These are phyloP conservation scores for Thelaira solivaga DNA, from an alignment of 2,888 invertebrate genomes.

Conservation along the genomic window DNA sequence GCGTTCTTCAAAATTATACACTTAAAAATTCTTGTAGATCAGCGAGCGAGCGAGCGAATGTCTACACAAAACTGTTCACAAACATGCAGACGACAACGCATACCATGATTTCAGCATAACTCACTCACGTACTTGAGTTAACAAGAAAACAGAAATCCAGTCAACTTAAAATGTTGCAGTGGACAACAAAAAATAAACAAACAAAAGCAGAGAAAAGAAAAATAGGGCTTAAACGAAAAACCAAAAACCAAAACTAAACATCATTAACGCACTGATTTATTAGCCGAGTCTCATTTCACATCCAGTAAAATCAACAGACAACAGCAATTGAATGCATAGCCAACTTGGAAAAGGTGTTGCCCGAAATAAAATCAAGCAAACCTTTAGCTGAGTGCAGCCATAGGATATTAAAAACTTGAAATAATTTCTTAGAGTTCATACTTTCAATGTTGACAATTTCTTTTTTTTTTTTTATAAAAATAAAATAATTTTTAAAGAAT, in stretches of 20 bases:
- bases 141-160: conserved; percentile 17
- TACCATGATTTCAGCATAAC: background rate
- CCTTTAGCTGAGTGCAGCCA: no score
- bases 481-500: conserved; percentile 56
- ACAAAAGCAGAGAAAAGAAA: conserved; percentile 23
- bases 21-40: conserved; percentile 37
- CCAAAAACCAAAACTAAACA: conserved; percentile 71
- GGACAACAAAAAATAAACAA: conserved; percentile 31
- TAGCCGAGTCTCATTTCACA: conserved; percentile 72
- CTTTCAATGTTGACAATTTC: background rate
- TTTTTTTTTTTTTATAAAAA: background rate
- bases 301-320: conserved; percentile 7
- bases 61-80: conserved; percentile 13
- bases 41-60: conserved; percentile 30
- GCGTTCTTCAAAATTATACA: conserved; percentile 49
- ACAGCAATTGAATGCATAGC: background rate
- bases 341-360: conserved; percentile 3
- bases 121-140: conserved; percentile 32
- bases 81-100: conserved; percentile 7
- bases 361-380: background rate
- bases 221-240: no score
- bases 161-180: conserved; percentile 28
- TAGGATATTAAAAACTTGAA: background rate
- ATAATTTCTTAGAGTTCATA: conserved; percentile 3
- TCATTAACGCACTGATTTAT: conserved; percentile 78